Evolutionary conservation across 2,797 vertebrate species (phyloP).

Genomic region (Steatocranus sp.): DNA sequence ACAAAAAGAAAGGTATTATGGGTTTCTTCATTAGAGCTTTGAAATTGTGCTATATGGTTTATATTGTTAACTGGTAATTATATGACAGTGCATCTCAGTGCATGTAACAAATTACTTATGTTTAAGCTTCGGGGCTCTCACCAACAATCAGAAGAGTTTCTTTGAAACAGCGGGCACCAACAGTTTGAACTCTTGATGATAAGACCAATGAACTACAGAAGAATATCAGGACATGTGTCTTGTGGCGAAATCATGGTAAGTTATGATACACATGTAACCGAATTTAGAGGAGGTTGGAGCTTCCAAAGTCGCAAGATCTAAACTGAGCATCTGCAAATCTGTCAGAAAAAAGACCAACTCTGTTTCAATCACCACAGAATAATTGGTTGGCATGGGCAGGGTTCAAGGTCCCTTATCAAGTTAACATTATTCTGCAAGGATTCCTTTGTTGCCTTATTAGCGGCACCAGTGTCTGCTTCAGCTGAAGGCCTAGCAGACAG

Average conservation of each 20-base stretch:
- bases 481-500: not conserved
- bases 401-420: not conserved
- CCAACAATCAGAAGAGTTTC: no score
- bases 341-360: not conserved
- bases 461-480: not conserved
- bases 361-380: not conserved
- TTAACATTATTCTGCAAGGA: not conserved
- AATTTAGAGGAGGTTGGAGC: not conserved
- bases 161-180: no score
- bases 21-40: no score
- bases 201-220: no score
- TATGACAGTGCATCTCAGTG: no score
- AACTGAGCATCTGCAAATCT: not conserved
- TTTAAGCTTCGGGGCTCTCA: no score
- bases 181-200: no score
- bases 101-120: no score
- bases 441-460: not conserved
- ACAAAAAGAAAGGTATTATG: no score
- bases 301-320: not conserved
- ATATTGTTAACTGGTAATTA: no score
- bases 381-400: not conserved
- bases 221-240: not conserved
- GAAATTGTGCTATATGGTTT: no score
- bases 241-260: not conserved
- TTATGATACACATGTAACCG: accelerated